A percentile compares a stretch with the other conserved stretches of the same genome.
phyloP scores from a whole-genome alignment of 2,888 invertebrate species.

The Caenorhabditis afra region DNA sequence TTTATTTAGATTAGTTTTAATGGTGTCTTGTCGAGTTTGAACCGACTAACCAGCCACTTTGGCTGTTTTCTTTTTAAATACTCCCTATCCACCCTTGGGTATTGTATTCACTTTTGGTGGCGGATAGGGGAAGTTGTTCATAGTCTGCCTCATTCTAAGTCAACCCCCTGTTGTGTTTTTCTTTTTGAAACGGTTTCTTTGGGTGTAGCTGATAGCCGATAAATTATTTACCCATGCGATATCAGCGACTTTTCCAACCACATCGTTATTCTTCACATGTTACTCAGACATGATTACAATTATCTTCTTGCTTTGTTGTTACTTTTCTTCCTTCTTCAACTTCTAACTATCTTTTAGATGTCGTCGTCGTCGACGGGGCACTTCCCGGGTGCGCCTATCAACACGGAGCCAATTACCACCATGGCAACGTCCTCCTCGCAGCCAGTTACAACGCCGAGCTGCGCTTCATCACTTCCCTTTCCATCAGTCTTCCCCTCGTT shows the following conservation, averaged over 20 bases:
- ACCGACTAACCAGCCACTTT: too few species aligned
- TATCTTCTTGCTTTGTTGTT: neutral
- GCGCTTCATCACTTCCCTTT: constrained; percentile 1
- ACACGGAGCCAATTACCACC: constrained; percentile 22
- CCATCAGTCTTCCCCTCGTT: neutral
- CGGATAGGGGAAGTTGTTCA: neutral
- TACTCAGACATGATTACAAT: neutral
- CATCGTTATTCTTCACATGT: neutral
- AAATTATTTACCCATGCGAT: constrained; percentile 10
- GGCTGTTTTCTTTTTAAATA: too few species aligned
- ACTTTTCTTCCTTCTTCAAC: neutral
- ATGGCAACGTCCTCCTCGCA: constrained; percentile 18
- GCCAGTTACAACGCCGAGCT: constrained; percentile 16
- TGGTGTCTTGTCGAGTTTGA: too few species aligned
- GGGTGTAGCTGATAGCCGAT: constrained; percentile 38
- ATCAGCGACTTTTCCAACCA: neutral
- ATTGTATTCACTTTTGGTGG: constrained; percentile 15
- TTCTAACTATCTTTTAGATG: constrained; percentile 32
- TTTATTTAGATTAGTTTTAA: too few species aligned
- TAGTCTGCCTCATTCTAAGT: constrained; percentile 24
- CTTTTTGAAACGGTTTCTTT: constrained; percentile 37
- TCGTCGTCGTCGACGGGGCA: constrained; percentile 14
- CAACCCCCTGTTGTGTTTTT: constrained; percentile 4
- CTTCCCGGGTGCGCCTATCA: constrained; percentile 33
- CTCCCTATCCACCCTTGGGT: constrained; percentile 10